phyloP scores from a whole-genome alignment of 2,797 vertebrate species.

The Zalophus californianus region DNA sequence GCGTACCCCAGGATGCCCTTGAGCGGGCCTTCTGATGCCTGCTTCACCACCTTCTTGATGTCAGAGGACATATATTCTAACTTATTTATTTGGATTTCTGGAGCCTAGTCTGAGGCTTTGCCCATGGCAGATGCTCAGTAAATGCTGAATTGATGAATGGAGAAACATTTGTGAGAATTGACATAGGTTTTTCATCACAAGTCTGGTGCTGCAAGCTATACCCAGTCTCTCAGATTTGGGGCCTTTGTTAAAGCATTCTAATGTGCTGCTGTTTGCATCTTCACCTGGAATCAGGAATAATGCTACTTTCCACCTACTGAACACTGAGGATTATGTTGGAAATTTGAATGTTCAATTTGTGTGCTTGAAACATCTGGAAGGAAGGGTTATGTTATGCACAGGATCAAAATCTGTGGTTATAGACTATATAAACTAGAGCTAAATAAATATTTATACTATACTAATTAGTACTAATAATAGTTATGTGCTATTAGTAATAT shows the following conservation, averaged over 20 bases:
- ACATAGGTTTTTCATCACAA: not conserved
- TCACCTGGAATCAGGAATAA: not conserved
- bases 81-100: not conserved
- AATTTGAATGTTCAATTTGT: not conserved
- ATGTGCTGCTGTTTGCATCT: not conserved
- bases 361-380: not conserved
- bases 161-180: not conserved
- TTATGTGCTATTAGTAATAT: not conserved
- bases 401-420: not conserved
- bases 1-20: too few species aligned
- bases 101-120: not conserved
- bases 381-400: not conserved
- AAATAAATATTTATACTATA: not conserved
- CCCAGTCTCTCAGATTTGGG: not conserved
- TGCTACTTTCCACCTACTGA: not conserved
- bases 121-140: not conserved
- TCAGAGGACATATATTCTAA: not conserved
- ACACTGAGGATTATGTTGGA: not conserved
- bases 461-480: not conserved
- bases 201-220: not conserved
- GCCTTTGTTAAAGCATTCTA: not conserved
- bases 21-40: too few species aligned
- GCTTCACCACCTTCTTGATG: too few species aligned
- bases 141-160: not conserved
- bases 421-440: not conserved